A percentile compares a stretch with the other conserved stretches of the same genome.
These are phyloP conservation scores for Palaemon carinicauda DNA, from an alignment of 1,140 invertebrate genomes.

Conservation along the genomic window DNA sequence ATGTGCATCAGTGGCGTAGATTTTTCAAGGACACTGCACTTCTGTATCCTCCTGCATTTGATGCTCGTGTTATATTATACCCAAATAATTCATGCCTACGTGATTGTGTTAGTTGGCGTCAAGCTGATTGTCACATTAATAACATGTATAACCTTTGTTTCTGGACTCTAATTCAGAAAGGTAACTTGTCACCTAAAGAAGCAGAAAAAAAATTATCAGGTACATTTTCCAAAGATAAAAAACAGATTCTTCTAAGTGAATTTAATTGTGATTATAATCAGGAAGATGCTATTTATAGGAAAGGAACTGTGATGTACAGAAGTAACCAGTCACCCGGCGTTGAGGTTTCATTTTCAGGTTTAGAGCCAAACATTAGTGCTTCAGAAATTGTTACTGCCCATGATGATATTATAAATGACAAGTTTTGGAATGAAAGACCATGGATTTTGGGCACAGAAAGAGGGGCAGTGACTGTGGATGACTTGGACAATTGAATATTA, in stretches of 20 bases:
- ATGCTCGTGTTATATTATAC: constrained; percentile 87
- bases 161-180: constrained; percentile 87
- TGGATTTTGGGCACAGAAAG: constrained; percentile 21
- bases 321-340: too few species aligned
- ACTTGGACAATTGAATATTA: background rate
- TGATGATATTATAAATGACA: constrained; percentile 85
- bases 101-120: constrained; percentile 96
- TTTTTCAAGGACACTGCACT: constrained; percentile 71
- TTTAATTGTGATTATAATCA: constrained; percentile 42
- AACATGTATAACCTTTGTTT: constrained; percentile 98
- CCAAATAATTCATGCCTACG: constrained; percentile 85
- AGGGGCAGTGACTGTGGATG: constrained; percentile 11
- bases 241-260: constrained; percentile 45
- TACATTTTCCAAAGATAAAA: constrained; percentile 53
- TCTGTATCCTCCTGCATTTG: constrained; percentile 88
- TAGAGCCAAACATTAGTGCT: background rate
- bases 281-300: constrained; percentile 46
- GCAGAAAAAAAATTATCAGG: constrained; percentile 60
- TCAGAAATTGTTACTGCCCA: constrained; percentile 61
- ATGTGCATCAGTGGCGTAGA: constrained; percentile 85
- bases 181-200: constrained; percentile 76
- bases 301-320: constrained; percentile 50
- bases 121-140: constrained; percentile 97
- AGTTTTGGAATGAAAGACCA: constrained; percentile 83
- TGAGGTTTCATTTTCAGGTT: background rate